Conservation (phyloP, 2,797 vertebrate genomes). For the Luscinia luscinia region DNA sequence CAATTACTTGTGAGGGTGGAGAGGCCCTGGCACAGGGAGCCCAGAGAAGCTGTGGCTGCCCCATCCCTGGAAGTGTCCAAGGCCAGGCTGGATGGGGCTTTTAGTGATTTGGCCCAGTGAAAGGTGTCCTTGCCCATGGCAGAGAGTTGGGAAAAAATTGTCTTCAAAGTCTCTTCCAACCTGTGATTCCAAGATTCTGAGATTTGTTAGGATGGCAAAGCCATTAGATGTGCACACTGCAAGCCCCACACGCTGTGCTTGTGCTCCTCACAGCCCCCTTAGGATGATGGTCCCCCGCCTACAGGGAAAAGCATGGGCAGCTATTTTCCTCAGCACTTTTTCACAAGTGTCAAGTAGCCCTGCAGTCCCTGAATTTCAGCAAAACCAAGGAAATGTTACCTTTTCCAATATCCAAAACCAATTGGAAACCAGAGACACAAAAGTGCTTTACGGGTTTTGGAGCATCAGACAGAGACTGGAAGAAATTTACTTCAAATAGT, state of each 20-base stretch:
- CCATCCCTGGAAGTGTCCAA: not conserved
- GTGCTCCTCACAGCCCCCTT: rapidly evolving
- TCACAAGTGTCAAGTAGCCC: not conserved
- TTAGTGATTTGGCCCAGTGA: rapidly evolving
- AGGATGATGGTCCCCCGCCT: not conserved
- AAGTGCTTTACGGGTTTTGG: not conserved
- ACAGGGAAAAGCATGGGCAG: rapidly evolving
- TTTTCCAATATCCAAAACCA: not conserved
- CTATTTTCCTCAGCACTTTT: not conserved
- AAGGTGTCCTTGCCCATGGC: not conserved
- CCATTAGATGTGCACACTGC: not conserved
- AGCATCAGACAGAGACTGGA: not conserved
- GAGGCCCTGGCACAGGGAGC: not conserved
- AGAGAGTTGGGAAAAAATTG: too few species aligned
- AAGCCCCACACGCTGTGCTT: not conserved
- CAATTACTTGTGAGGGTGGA: not conserved
- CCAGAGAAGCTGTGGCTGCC: not conserved
- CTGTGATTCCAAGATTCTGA: not conserved
- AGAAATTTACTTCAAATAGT: not conserved
- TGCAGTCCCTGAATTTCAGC: not conserved
- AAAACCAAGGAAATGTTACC: not conserved
- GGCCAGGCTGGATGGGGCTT: not conserved
- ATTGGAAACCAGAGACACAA: not conserved
- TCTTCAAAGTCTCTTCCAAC: not conserved
- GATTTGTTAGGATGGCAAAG: not conserved